These are phyloP conservation scores for Drosophila heteroneura DNA, from an alignment of 2,888 invertebrate genomes.

Conservation along the genomic window DNA sequence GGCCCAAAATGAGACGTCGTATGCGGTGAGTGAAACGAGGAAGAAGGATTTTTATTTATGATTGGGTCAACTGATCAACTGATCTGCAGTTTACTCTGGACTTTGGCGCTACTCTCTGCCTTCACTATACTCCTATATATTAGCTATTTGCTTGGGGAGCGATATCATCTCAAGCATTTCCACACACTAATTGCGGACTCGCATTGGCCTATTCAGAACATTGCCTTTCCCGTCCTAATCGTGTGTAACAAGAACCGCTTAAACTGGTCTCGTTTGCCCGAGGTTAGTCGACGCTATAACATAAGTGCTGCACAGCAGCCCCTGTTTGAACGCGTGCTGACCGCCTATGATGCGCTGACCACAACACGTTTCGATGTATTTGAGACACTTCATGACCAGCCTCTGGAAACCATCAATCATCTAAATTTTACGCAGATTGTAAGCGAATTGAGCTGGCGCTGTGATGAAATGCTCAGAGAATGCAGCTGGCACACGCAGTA, in stretches of 20 bases:
- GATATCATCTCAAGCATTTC: constrained; percentile 70
- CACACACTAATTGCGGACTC: constrained; percentile 81
- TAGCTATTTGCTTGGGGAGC: constrained; percentile 67
- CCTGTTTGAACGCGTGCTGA: constrained; percentile 70
- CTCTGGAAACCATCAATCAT: constrained; percentile 67
- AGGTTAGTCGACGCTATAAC: constrained; percentile 64
- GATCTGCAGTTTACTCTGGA: constrained; percentile 71
- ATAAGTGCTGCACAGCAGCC: constrained; percentile 35
- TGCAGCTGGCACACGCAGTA: constrained; percentile 85
- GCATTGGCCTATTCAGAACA: constrained; percentile 74
- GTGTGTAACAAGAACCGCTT: constrained; percentile 83
- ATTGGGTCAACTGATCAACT: not conserved
- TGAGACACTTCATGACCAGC: constrained; percentile 16
- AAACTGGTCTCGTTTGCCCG: constrained; percentile 81
- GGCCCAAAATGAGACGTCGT: constrained; percentile 55
- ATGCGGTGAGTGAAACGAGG: constrained; percentile 59
- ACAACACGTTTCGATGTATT: constrained; percentile 73
- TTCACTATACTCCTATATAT: constrained; percentile 70
- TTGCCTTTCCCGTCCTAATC: constrained; percentile 82
- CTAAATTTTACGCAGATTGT: constrained; percentile 80
- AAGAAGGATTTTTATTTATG: not conserved
- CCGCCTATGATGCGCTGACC: constrained; percentile 73
- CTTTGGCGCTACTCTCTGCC: constrained; percentile 65
- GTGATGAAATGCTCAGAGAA: constrained; percentile 83
- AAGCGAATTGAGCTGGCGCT: constrained; percentile 81